phyloP scores from a whole-genome alignment of 2,888 invertebrate genomes.

The Aphidius colemani region DNA sequence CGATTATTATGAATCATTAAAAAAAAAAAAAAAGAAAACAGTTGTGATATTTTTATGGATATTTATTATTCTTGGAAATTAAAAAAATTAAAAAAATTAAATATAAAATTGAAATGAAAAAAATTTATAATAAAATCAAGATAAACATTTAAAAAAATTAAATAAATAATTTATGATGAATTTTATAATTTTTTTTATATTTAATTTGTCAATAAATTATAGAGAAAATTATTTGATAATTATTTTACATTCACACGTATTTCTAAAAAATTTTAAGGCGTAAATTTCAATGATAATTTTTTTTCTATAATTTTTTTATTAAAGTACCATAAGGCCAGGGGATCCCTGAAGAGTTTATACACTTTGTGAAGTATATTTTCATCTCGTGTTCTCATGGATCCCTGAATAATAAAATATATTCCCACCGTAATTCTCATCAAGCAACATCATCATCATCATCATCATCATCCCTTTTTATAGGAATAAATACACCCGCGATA shows the following conservation, averaged over 20 bases:
- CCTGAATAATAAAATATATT: constrained; percentile 7
- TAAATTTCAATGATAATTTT: not conserved
- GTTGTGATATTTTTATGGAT: too few species aligned
- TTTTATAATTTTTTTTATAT: not conserved
- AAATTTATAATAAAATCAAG: too few species aligned
- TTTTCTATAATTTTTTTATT: not conserved
- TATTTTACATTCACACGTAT: not conserved
- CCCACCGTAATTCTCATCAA: constrained; percentile 4
- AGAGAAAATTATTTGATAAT: not conserved
- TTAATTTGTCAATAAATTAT: not conserved
- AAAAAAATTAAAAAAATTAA: constrained; percentile 1
- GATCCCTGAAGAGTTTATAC: not conserved
- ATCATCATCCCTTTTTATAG: constrained; percentile 5
- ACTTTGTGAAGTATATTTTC: too few species aligned
- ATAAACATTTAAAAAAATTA: constrained; percentile 1
- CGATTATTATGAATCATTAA: constrained; percentile 25
- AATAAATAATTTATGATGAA: constrained; percentile 1
- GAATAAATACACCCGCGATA: not conserved
- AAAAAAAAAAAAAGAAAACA: not conserved
- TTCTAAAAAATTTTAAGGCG: not conserved
- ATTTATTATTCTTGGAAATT: too few species aligned
- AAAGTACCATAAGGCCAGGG: not conserved
- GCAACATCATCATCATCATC: too few species aligned
- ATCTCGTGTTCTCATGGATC: not conserved
- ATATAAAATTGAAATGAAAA: not conserved